These are phyloP conservation scores for Neostethus bicornis DNA, from an alignment of 2,797 vertebrate genomes.

Conservation along the genomic window DNA sequence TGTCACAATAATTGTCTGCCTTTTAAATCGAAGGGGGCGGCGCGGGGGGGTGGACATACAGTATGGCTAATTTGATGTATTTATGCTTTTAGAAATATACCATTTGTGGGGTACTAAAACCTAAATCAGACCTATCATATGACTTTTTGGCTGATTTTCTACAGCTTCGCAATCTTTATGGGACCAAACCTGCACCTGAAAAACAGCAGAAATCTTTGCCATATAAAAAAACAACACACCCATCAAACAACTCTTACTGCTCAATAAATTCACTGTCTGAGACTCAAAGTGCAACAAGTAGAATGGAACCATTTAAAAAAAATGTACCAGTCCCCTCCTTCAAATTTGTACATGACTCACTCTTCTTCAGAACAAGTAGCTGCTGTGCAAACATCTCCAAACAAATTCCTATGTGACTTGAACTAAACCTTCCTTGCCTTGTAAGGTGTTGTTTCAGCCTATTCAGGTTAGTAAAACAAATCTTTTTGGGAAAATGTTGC, in stretches of 20 bases:
- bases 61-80: no score
- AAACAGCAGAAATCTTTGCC: neutral
- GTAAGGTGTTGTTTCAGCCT: neutral
- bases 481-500: neutral
- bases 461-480: neutral
- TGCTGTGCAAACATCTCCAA: slow-evolving; percentile 30
- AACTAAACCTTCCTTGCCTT: neutral
- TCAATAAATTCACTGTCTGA: slow-evolving; percentile 16
- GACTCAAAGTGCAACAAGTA: slow-evolving; percentile 48
- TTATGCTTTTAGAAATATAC: neutral
- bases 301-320: slow-evolving; percentile 7
- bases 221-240: slow-evolving; percentile 36
- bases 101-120: neutral
- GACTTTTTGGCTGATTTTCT: slow-evolving; percentile 1
- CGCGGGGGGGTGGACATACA: no score
- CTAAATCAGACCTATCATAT: neutral
- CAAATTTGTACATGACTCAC: slow-evolving; percentile 38
- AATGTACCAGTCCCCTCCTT: slow-evolving; percentile 11
- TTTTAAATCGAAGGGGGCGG: no score
- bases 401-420: neutral
- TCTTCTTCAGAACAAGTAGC: slow-evolving; percentile 23
- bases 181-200: neutral
- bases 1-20: neutral
- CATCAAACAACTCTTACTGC: neutral
- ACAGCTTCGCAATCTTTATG: neutral